Evolutionary conservation across 30 jellyfish, hydroid and myxozoan genomes (phyloP).

Genomic region (Sanderia malayensis): DNA sequence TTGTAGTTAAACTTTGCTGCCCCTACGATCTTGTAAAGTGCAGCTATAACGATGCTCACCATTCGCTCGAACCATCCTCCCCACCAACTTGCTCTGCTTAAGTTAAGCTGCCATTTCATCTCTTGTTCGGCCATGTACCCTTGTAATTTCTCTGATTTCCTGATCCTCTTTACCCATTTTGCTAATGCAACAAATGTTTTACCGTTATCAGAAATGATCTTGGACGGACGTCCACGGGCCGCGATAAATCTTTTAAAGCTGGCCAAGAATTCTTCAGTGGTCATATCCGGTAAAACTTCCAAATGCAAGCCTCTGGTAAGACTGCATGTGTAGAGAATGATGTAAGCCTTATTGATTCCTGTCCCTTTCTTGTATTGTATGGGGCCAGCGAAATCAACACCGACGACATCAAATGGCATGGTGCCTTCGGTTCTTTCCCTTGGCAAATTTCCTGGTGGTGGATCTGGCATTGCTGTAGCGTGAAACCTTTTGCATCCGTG

Average conservation of each 20-base stretch:
- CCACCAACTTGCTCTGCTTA: conserved; percentile 48
- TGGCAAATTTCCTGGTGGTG: too few relatives aligned
- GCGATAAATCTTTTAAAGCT: too few relatives aligned
- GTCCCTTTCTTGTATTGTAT: conserved; percentile 1
- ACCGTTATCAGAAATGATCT: too few relatives aligned
- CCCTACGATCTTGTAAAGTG: conserved; percentile 17
- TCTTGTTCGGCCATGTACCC: conserved; percentile 20
- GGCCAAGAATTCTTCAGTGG: too few relatives aligned
- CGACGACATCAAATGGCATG: conserved; percentile 12
- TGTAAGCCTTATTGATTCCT: conserved; percentile 22
- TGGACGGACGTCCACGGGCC: too few relatives aligned
- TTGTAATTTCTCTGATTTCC: conserved; percentile 30
- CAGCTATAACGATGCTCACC: conserved; percentile 15
- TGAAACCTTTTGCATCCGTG: conserved; percentile 14
- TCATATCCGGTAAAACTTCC: too few relatives aligned
- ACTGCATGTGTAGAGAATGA: conserved; percentile 30
- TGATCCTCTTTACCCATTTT: conserved; percentile 44
- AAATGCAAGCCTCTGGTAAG: too few relatives aligned
- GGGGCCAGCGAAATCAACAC: conserved; percentile 42
- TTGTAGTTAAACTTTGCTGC: not conserved
- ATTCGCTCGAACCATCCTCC: conserved; percentile 56
- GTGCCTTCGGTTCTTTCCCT: conserved; percentile 16
- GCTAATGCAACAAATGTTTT: too few relatives aligned
- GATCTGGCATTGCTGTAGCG: not conserved
- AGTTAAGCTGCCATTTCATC: conserved; percentile 13